Conservation (phyloP, 2,797 vertebrate species). For the Semaprochilodus insignis region DNA sequence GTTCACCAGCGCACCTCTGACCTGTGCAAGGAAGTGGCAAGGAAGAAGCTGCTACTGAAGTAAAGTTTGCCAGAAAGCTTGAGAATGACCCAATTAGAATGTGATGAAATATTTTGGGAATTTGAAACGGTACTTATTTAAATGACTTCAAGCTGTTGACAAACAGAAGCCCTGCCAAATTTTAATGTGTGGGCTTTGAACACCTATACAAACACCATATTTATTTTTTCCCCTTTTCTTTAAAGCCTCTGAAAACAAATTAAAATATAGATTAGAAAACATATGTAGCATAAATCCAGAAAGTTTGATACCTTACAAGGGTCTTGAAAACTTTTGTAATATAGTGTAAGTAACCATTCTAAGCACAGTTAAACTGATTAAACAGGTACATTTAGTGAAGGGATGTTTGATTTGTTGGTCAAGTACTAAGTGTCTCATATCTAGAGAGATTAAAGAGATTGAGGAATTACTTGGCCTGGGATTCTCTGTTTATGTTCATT, state of each 20-base stretch:
- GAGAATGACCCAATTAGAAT: background rate
- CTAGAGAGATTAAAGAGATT: background rate
- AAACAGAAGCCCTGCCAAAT: background rate
- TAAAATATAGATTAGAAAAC: no score
- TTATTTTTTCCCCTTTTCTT: background rate
- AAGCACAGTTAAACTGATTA: background rate
- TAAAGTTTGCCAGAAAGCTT: background rate
- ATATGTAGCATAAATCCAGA: background rate
- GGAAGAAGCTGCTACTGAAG: background rate
- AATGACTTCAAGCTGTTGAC: background rate
- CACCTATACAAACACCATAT: background rate
- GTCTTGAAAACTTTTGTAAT: background rate
- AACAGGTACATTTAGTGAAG: background rate
- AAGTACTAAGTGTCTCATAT: conserved; percentile 6
- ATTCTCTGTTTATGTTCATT: background rate
- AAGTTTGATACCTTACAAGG: no score
- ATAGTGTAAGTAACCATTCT: background rate
- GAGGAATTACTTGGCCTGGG: background rate
- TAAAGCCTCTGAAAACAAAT: background rate
- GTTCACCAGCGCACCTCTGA: background rate
- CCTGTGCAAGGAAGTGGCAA: background rate
- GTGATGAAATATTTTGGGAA: background rate
- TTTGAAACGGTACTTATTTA: background rate
- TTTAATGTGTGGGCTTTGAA: background rate
- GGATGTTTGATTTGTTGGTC: background rate